Base-by-base conservation (phyloP, 2,888 invertebrate species). In the Pterostichus niger region DNA sequence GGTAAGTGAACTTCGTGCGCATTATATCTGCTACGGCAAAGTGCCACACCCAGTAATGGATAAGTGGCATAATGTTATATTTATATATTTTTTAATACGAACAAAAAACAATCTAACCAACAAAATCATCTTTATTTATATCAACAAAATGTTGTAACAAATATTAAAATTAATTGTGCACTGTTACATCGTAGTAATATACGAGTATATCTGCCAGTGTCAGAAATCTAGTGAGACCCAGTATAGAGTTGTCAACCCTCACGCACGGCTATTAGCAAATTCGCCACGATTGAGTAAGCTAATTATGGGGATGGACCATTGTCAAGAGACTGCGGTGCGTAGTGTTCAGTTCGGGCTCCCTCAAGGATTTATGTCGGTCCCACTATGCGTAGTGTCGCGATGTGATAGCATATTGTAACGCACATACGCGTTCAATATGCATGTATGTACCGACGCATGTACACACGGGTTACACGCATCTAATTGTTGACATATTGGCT, bases 241-340 rank as follows among this genome's bases (percentile, higher is more conserved):
- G 52, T 75, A 75, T 75, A 75, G 9, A 31, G 6, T 4, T 52
- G 15, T 75, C 13, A 59, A n/a, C 77, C 77, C 77, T 40, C 33
- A 77, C 56, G 56, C 54, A 80, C 54, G 75, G 82, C 82, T 82
- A 82, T 82, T 82, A 82, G 82, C 75, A 82, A 82, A 82, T 82
- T 82, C 82, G 82, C 82, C 56, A 75, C 82, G 82, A 82, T 82
- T 82, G 82, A 82, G 75, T 82, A 82, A 82, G 82, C 82, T 82
- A 82, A 82, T 82, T 82, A 82, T 82, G 31, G 82, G 56, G 49
- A 82, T 75, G 81, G 81, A 40, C 71, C 73, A 78, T 78, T 78
- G 79, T 79, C 64, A 61, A 35, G 61, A 79, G 79, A 79, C 52
- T 52, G 44, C 59, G 56, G 40, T 24, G n/a, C 77, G 33, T 15